Evolutionary conservation across 2,797 vertebrate genomes (phyloP), one percentile per base, ranked within the genome.

Genomic region (Centropyge bicolor): DNA sequence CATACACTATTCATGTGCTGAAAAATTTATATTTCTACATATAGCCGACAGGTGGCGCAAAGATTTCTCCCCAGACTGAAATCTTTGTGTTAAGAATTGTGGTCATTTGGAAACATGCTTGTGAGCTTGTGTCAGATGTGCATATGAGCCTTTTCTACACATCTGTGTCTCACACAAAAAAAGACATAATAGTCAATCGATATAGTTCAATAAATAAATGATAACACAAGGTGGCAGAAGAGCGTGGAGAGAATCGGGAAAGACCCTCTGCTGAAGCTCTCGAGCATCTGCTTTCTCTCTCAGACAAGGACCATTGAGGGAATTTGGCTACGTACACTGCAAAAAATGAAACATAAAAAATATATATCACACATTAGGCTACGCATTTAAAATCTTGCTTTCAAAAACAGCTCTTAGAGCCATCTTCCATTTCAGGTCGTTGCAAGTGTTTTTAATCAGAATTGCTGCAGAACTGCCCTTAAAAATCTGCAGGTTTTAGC

Each of bases 1-100:
- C 27, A 31, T 31, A 31, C 27, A 31, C 27, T 31, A 31, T 31
- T 31, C 27, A 31, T 31, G 27, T 31, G 27, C 27, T 31, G 27
- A 31, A 31, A 31, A 31, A 31, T 17, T 19, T 13, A 2, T 56
- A 35, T 36, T 19, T 20, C 16, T 66, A 11, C 46, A 16, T 4
- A 13, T 49, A 3, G 22, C 70, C 88, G 72, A n/a, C 76, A 85
- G 84, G 46, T 78, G 86, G 78, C 73, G 78, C 75, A 48, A 19
- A 13, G 0, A 13, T 8, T 13, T 63, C 24, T 8, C 12, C 19
- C 14, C 57, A 36, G n/a, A 2, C 16, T 36, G 6, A 35, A 12
- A 20, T 74, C 19, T 16, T 40, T 13, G 65, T 19, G 2, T 17
- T 55, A 60, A 38, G 5, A 38, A 17, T 22, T 17, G 9, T 31